A percentile compares a stretch with the other conserved stretches of the same genome.
phyloP scores from a whole-genome alignment of 2,797 vertebrate genomes.

The Gouania willdenowi region DNA sequence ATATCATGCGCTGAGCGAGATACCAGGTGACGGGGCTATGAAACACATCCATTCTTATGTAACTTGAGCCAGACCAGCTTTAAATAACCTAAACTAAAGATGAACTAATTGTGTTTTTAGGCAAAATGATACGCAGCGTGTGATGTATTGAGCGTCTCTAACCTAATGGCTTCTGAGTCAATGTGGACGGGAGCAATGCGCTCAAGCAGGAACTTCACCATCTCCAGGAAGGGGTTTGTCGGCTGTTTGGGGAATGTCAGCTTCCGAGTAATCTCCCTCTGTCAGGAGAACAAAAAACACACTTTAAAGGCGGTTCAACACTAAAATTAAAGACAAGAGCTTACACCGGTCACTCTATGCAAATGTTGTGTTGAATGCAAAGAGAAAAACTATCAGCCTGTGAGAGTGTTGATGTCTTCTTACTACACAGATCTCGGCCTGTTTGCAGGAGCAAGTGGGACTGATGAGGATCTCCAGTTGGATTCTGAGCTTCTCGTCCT shows the following conservation, averaged over 20 bases:
- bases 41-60: too few species aligned
- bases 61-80: too few species aligned
- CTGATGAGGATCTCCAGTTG: slow-evolving; percentile 94
- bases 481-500: slow-evolving; percentile 91
- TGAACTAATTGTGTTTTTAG: too few species aligned
- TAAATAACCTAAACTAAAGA: too few species aligned
- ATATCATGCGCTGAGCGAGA: neutral
- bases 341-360: too few species aligned
- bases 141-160: slow-evolving; percentile 38
- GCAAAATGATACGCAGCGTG: neutral
- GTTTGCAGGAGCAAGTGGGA: slow-evolving; percentile 96
- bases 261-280: slow-evolving; percentile 98
- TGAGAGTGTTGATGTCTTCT: slow-evolving; percentile 45
- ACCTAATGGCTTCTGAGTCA: slow-evolving; percentile 98
- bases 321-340: too few species aligned
- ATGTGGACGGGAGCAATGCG: slow-evolving; percentile 98
- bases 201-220: slow-evolving; percentile 98
- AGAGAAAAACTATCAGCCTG: neutral
- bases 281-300: slow-evolving; percentile 22
- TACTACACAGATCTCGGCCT: slow-evolving; percentile 98
- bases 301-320: too few species aligned
- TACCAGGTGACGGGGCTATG: too few species aligned
- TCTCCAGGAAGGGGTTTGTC: slow-evolving; percentile 98
- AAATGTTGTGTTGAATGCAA: neutral
- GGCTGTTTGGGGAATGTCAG: slow-evolving; percentile 98